Evolutionary conservation across 2,113 vertebrate species (phyloP).

Genomic region (Cebidichthys violaceus): DNA sequence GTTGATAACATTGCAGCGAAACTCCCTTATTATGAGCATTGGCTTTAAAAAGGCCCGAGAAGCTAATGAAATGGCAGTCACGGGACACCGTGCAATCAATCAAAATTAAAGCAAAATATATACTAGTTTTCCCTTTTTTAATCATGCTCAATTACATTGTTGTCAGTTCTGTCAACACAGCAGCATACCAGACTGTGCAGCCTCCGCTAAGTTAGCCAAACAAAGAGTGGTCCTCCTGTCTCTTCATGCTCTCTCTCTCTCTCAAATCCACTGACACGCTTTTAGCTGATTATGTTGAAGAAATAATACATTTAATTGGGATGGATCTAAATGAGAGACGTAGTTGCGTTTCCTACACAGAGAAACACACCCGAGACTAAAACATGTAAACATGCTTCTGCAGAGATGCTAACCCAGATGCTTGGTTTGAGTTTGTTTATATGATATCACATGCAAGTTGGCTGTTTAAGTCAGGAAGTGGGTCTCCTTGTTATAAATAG

Average conservation of each 20-base stretch:
- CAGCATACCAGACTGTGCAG: constrained; percentile 10
- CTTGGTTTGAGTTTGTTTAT: constrained; percentile 8
- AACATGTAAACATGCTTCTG: not conserved
- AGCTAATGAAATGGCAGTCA: constrained; percentile 30
- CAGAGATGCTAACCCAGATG: not conserved
- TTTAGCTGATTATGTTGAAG: not conserved
- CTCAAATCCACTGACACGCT: not conserved
- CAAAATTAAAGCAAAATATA: not conserved
- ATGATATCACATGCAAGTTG: not conserved
- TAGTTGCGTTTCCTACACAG: no score
- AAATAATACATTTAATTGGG: not conserved
- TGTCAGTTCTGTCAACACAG: constrained; percentile 52
- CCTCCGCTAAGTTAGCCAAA: constrained; percentile 40
- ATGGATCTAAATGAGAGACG: not conserved
- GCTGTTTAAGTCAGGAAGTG: not conserved
- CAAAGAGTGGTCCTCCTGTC: constrained; percentile 43
- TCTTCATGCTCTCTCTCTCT: not conserved
- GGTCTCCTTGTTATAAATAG: constrained; percentile 17
- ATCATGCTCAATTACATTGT: not conserved
- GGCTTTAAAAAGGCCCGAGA: not conserved
- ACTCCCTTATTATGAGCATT: not conserved
- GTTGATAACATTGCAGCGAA: fast-evolving
- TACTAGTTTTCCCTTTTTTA: not conserved
- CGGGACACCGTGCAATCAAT: not conserved
- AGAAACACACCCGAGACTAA: no score